A percentile compares a stretch with the other conserved stretches of the same genome.
Conservation (phyloP, 2,113 vertebrate genomes). For the Chaetodon trifascialis region DNA sequence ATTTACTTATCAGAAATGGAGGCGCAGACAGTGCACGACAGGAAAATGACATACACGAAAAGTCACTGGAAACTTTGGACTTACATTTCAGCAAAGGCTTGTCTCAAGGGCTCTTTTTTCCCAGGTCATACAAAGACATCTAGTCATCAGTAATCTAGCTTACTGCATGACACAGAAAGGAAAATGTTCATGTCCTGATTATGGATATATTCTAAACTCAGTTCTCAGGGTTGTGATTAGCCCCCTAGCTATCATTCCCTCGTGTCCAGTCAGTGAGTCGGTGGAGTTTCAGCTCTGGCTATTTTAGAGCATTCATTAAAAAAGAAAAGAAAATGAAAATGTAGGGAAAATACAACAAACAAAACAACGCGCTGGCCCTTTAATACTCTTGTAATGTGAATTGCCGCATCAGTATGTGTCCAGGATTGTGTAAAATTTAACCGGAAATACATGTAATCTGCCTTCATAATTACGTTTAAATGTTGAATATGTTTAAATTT, state of each 20-base stretch:
- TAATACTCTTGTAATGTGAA: conserved; percentile 9
- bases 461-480: not conserved
- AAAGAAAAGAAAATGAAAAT: too few relatives aligned
- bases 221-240: not conserved
- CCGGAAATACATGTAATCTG: not conserved
- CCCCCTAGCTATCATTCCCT: not conserved
- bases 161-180: not conserved
- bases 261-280: not conserved
- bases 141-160: too few relatives aligned
- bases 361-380: conserved; percentile 33
- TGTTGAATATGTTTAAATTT: not conserved
- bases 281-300: not conserved
- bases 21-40: not conserved
- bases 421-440: not conserved
- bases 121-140: not conserved
- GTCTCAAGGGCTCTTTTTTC: not conserved
- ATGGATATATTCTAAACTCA: not conserved
- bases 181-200: not conserved
- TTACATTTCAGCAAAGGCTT: not conserved
- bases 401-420: not conserved
- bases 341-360: not conserved
- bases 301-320: too few relatives aligned
- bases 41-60: not conserved
- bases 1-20: not conserved
- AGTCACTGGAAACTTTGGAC: not conserved